Conservation (phyloP, 1,140 invertebrate genomes). For the Heliothis subflexa region DNA sequence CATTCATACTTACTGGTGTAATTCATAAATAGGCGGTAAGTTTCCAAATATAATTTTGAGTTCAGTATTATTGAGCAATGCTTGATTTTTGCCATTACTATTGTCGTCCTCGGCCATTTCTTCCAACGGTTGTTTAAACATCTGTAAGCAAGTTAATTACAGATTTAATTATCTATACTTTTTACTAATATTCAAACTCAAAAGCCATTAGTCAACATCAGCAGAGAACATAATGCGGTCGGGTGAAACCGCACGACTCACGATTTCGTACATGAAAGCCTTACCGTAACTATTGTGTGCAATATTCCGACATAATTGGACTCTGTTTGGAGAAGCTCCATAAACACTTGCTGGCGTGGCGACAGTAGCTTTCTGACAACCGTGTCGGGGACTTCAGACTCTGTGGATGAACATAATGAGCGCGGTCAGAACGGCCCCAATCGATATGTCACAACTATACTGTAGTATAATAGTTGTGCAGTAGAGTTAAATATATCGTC, state of each 20-base stretch:
- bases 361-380: conserved; percentile 90
- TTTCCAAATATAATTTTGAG: conserved; percentile 98
- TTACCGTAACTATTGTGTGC: conserved; percentile 91
- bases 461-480: too few relatives aligned
- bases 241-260: too few relatives aligned
- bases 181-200: too few relatives aligned
- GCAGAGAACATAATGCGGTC: too few relatives aligned
- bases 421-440: background rate
- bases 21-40: conserved; percentile 96
- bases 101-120: conserved; percentile 89
- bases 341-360: conserved; percentile 94
- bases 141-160: conserved; percentile 85
- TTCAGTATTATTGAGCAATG: conserved; percentile 96
- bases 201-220: conserved; percentile 1
- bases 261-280: conserved; percentile 46
- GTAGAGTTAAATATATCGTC: too few relatives aligned
- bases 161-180: too few relatives aligned
- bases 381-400: conserved; percentile 87
- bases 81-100: conserved; percentile 84
- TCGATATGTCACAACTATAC: too few relatives aligned
- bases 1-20: conserved; percentile 89
- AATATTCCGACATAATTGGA: conserved; percentile 98
- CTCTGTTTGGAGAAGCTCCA: conserved; percentile 98
- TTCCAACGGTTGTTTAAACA: conserved; percentile 97
- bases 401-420: conserved; percentile 59